These are phyloP conservation scores for Corvus hawaiiensis DNA, from an alignment of 2,113 vertebrate species.

Conservation along the genomic window DNA sequence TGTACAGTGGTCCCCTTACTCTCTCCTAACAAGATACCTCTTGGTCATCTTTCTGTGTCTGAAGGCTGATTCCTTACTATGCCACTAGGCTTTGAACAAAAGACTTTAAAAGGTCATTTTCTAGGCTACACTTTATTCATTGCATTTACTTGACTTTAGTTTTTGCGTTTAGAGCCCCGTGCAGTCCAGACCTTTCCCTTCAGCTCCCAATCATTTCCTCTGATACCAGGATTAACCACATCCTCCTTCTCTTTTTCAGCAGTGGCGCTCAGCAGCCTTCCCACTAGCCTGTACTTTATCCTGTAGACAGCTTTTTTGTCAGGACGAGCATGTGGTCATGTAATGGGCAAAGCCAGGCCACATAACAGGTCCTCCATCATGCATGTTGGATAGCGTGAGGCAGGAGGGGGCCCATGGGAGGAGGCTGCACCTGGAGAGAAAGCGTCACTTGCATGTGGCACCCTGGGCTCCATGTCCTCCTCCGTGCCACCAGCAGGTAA, in stretches of 20 bases:
- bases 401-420: fast-evolving
- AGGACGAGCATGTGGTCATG: background rate
- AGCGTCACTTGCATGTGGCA: background rate
- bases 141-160: background rate
- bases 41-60: background rate
- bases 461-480: background rate
- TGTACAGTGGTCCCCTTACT: background rate
- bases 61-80: background rate
- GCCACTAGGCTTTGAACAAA: background rate
- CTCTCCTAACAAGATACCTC: background rate
- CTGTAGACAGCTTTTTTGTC: background rate
- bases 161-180: background rate
- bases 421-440: background rate
- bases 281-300: background rate
- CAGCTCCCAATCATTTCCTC: background rate
- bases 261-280: background rate
- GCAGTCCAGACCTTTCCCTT: background rate
- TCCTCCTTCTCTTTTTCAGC: background rate
- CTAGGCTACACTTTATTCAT: background rate
- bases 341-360: background rate
- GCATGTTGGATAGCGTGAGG: fast-evolving
- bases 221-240: background rate
- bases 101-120: background rate
- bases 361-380: background rate
- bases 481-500: background rate